These are phyloP conservation scores for Corynorhinus townsendii DNA, from an alignment of 2,113 vertebrate genomes.

Conservation along the genomic window DNA sequence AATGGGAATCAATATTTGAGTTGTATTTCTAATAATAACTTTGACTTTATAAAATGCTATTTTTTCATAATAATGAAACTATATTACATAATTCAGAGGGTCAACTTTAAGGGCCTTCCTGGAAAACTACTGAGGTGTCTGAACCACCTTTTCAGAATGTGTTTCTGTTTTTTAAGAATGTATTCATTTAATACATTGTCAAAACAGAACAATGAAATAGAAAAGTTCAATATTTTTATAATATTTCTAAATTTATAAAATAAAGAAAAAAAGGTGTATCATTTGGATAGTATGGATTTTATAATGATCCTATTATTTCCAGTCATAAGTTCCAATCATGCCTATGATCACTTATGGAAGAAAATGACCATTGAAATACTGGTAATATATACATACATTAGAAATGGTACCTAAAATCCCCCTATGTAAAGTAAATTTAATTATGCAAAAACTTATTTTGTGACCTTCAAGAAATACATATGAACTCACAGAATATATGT, in stretches of 20 bases:
- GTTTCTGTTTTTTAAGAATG: not conserved
- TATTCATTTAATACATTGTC: not conserved
- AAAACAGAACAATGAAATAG: not conserved
- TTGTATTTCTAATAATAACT: not conserved
- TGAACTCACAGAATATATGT: constrained; percentile 75
- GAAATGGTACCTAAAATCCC: constrained; percentile 42
- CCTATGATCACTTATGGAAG: not conserved
- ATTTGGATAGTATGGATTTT: not conserved
- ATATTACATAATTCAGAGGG: not conserved
- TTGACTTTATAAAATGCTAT: not conserved
- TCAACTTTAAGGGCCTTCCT: not conserved
- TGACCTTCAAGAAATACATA: constrained; percentile 69
- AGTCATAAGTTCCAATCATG: not conserved
- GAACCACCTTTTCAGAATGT: not conserved
- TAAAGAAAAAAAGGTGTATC: not conserved
- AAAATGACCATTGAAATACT: constrained; percentile 25
- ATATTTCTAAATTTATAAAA: not conserved
- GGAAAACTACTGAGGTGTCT: not conserved
- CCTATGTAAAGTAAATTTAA: constrained; percentile 59
- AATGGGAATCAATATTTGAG: not conserved
- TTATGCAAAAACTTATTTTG: constrained; percentile 68
- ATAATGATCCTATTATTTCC: not conserved
- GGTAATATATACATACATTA: constrained; percentile 5
- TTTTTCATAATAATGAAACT: not conserved
- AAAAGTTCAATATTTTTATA: not conserved